A percentile compares a stretch with the other conserved stretches of the same genome.
These are phyloP conservation scores for Iphiclides podalirius DNA, from an alignment of 2,888 invertebrate genomes.

Conservation along the genomic window DNA sequence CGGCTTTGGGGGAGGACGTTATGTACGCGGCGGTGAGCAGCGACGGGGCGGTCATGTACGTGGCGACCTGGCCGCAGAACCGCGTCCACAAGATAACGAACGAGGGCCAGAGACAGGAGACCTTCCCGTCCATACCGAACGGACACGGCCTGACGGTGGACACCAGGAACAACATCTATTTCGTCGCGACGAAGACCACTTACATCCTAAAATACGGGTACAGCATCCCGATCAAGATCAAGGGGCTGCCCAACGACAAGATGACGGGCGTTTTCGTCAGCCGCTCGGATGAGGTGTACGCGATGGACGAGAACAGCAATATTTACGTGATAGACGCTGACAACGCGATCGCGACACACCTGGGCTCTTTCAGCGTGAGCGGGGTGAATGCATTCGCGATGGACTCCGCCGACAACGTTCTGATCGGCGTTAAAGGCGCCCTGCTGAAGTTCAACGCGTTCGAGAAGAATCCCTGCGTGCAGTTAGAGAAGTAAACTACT, in stretches of 20 bases:
- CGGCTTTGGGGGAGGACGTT: conserved; percentile 66
- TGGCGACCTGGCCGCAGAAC: conserved; percentile 73
- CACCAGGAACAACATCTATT: conserved; percentile 63
- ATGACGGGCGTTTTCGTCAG: conserved; percentile 66
- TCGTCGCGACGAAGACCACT: conserved; percentile 62
- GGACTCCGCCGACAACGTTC: conserved; percentile 63
- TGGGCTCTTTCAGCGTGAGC: conserved; percentile 54
- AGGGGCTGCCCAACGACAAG: conserved; percentile 57
- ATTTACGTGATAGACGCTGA: conserved; percentile 55
- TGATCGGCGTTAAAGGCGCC: conserved; percentile 59
- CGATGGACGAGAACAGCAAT: conserved; percentile 68
- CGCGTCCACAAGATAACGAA: conserved; percentile 61
- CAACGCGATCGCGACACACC: conserved; percentile 48
- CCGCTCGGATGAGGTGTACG: conserved; percentile 59
- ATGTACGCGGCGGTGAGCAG: conserved; percentile 64
- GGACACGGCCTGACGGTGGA: conserved; percentile 68
- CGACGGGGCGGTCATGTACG: conserved; percentile 58
- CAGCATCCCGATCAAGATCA: conserved; percentile 59
- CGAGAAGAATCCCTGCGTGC: conserved; percentile 55
- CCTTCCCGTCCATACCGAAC: conserved; percentile 57
- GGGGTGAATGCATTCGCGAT: conserved; percentile 68
- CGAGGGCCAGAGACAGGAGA: conserved; percentile 55
- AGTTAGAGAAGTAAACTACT: conserved; percentile 41
- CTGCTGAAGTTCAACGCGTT: conserved; percentile 57
- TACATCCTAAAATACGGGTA: conserved; percentile 56